These are phyloP conservation scores for Brachyistius frenatus DNA, from an alignment of 2,113 vertebrate genomes.

Conservation along the genomic window DNA sequence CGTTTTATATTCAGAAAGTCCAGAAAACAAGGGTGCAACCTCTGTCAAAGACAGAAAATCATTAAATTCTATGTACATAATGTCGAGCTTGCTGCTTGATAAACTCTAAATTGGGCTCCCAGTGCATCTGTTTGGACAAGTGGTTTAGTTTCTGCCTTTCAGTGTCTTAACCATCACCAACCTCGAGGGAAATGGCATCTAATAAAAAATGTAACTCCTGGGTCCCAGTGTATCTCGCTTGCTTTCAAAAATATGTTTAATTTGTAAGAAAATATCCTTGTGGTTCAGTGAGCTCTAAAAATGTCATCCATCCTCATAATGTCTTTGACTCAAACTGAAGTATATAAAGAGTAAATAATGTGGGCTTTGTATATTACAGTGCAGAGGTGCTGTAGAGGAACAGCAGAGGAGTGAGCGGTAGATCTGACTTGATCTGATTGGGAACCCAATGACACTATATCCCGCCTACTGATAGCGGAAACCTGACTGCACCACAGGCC, in stretches of 20 bases:
- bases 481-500: no score
- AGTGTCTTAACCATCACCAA: slow-evolving; percentile 39
- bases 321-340: slow-evolving; percentile 30
- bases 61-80: slow-evolving; percentile 33
- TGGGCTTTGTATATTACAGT: not conserved
- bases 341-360: not conserved
- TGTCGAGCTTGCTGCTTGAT: slow-evolving; percentile 44
- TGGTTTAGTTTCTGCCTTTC: slow-evolving; percentile 27
- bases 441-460: no score
- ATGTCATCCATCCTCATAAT: slow-evolving; percentile 30
- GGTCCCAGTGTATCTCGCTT: slow-evolving; percentile 2
- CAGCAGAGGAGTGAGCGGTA: not conserved
- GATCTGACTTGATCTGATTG: no score
- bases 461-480: no score
- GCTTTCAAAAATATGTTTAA: slow-evolving; percentile 25
- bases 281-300: slow-evolving; percentile 31
- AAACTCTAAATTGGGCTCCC: slow-evolving; percentile 55
- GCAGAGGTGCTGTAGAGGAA: not conserved
- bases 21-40: slow-evolving; percentile 16
- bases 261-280: slow-evolving; percentile 17
- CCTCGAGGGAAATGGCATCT: slow-evolving; percentile 41
- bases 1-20: slow-evolving; percentile 36
- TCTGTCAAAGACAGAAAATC: slow-evolving; percentile 26
- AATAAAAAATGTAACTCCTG: slow-evolving; percentile 37
- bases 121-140: slow-evolving; percentile 46